These are phyloP conservation scores for Pasiphila rectangulata DNA, from an alignment of 2,888 invertebrate genomes.

Conservation along the genomic window DNA sequence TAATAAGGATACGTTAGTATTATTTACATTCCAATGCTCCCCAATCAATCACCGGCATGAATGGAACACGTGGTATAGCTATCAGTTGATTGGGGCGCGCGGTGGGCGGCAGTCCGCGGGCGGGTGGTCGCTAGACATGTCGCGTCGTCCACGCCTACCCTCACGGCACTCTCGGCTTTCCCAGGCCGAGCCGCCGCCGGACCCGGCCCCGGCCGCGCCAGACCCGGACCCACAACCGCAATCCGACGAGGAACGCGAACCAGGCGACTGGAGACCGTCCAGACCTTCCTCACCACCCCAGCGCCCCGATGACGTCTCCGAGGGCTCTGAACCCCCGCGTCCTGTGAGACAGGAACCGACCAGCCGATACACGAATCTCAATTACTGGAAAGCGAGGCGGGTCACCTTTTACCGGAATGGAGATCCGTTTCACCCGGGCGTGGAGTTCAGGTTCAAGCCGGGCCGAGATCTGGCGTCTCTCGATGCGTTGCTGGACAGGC, in stretches of 20 bases:
- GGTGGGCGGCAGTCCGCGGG: conserved; percentile 60
- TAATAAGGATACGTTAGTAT: conserved; percentile 7
- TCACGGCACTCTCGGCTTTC: conserved; percentile 56
- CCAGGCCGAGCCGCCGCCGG: conserved; percentile 52
- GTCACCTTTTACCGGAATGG: conserved; percentile 97
- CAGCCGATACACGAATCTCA: conserved; percentile 88
- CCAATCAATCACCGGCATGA: conserved; percentile 55
- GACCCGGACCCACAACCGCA: conserved; percentile 59
- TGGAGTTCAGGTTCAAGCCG: conserved; percentile 92
- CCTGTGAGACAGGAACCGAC: conserved; percentile 80
- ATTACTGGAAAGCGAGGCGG: conserved; percentile 92
- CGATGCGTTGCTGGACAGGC: conserved; percentile 91
- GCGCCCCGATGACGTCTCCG: conserved; percentile 70
- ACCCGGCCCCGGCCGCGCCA: conserved; percentile 65
- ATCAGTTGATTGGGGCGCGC: conserved; percentile 60
- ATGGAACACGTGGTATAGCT: conserved; percentile 48
- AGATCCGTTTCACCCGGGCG: conserved; percentile 94
- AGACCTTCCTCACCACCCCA: conserved; percentile 68
- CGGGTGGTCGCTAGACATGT: conserved; percentile 63
- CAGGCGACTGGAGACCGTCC: conserved; percentile 77
- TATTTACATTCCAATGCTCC: conserved; percentile 17
- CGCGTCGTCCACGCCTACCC: conserved; percentile 70
- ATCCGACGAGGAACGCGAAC: conserved; percentile 77
- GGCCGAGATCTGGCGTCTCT: conserved; percentile 92
- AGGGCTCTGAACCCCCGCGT: conserved; percentile 76